phyloP scores from a whole-genome alignment of 53 echinoderm and acorn worm genomes.

The Echinarachnius parma region DNA sequence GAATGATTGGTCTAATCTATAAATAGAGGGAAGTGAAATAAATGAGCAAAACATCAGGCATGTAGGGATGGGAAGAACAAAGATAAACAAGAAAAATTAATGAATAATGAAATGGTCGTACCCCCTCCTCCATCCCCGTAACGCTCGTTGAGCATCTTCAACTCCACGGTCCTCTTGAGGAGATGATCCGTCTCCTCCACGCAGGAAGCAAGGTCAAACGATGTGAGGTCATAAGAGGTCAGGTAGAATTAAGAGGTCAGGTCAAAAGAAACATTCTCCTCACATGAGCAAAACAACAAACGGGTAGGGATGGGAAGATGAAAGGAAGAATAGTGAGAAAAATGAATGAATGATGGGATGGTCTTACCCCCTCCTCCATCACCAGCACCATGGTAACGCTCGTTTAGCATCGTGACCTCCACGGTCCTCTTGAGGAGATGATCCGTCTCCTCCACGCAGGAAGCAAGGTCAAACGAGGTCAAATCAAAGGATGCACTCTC shows the following conservation, averaged over 20 bases:
- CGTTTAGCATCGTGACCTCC: constrained; percentile 65
- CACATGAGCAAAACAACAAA: no score
- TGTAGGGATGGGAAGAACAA: no score
- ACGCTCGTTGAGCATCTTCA: constrained; percentile 64
- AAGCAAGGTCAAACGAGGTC: constrained; percentile 86
- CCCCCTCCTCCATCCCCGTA: constrained; percentile 62
- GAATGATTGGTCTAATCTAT: no score
- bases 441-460: constrained; percentile 77
- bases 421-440: constrained; percentile 68
- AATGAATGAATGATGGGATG: no score
- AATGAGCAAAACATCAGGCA: no score
- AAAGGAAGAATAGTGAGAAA: no score
- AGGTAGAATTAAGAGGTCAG: no score
- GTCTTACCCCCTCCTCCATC: constrained; percentile 45
- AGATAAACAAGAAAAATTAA: no score
- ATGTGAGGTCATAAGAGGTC: constrained; percentile 88
- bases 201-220: constrained; percentile 91
- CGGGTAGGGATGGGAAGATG: no score
- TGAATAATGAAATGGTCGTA: no score
- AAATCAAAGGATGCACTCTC: constrained; percentile 98
- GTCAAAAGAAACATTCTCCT: no score
- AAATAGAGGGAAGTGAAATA: no score
- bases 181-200: constrained; percentile 75
- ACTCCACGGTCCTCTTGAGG: constrained; percentile 62
- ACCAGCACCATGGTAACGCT: constrained; percentile 68